A percentile compares a stretch with the other conserved stretches of the same genome.
phyloP scores from a whole-genome alignment of 2,888 invertebrate species.

The Tricholauxania praeusta region DNA sequence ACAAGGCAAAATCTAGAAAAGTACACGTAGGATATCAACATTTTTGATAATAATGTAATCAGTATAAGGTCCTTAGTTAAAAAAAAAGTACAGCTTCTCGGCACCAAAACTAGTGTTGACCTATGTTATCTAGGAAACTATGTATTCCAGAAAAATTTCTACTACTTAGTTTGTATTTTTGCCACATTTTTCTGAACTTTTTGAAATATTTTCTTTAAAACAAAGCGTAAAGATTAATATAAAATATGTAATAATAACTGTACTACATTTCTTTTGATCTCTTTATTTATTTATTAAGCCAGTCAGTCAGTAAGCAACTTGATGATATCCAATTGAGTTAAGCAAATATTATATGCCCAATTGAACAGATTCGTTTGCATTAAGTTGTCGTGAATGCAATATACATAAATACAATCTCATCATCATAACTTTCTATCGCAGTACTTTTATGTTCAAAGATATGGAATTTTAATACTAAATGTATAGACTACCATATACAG shows the following conservation, averaged over 20 bases:
- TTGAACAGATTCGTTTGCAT: conserved; percentile 27
- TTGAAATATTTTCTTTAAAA: background rate
- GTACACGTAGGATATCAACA: too few species aligned
- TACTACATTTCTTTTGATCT: background rate
- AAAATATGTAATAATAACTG: background rate
- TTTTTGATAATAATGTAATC: too few species aligned
- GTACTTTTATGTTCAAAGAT: too few species aligned
- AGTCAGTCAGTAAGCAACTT: conserved; percentile 3
- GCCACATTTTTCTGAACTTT: background rate
- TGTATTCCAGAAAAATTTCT: background rate
- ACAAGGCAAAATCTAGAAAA: too few species aligned
- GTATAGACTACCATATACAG: too few species aligned
- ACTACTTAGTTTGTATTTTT: background rate
- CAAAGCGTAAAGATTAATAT: background rate
- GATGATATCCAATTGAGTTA: conserved; percentile 34
- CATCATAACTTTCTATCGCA: too few species aligned
- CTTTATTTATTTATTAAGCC: background rate
- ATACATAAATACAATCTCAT: too few species aligned
- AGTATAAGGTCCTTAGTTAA: too few species aligned
- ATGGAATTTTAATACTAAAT: too few species aligned
- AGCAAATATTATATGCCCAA: conserved; percentile 30
- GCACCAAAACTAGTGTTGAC: too few species aligned
- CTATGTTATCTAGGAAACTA: background rate
- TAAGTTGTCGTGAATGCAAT: background rate
- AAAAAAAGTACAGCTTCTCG: too few species aligned